Evolutionary conservation across 2,888 invertebrate genomes (phyloP).

Genomic region (Thymelicus acteon): DNA sequence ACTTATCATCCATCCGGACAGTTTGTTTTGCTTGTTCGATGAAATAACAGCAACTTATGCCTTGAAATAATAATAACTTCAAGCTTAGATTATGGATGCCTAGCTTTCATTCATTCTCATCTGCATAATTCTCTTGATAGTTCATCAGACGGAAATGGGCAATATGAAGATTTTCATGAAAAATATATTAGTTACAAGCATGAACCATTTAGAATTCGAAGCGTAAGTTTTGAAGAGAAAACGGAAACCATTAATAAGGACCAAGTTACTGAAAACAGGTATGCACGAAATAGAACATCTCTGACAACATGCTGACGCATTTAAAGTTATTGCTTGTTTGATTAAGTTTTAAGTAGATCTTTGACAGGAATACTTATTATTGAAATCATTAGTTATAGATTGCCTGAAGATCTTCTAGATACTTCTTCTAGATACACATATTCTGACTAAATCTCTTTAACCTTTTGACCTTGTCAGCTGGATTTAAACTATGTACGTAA

Average conservation of each 20-base stretch:
- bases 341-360: constrained; percentile 22
- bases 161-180: constrained; percentile 92
- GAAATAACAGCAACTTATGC: constrained; percentile 10
- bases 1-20: constrained; percentile 40
- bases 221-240: constrained; percentile 88
- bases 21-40: constrained; percentile 26
- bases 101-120: constrained; percentile 71
- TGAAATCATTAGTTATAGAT: constrained; percentile 11
- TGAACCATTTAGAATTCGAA: constrained; percentile 90
- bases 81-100: constrained; percentile 45
- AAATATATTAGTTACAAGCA: constrained; percentile 89
- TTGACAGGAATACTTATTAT: neutral
- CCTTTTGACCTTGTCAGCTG: constrained; percentile 1
- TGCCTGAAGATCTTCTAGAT: constrained; percentile 22
- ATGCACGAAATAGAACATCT: constrained; percentile 41
- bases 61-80: constrained; percentile 10
- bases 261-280: constrained; percentile 69
- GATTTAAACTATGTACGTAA: neutral
- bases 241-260: constrained; percentile 70
- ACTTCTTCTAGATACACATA: constrained; percentile 10
- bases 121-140: constrained; percentile 80
- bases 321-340: constrained; percentile 18
- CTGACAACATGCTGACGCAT: constrained; percentile 27
- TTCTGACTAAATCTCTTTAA: neutral
- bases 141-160: constrained; percentile 84